Conservation (phyloP, 2,113 vertebrate species). For the Scatophagus argus region DNA sequence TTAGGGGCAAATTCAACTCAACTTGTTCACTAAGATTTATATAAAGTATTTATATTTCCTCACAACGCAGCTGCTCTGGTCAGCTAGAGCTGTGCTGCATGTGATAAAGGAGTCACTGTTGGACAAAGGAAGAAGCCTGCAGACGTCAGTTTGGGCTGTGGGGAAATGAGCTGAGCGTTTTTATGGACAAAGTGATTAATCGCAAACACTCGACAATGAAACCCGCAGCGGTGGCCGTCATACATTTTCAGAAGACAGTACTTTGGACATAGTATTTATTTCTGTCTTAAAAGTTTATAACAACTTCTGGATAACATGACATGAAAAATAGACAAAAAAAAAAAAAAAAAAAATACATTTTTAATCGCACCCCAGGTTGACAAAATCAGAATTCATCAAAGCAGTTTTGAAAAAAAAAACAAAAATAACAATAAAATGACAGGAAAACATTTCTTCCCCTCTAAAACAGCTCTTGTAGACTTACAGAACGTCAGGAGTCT, state of each 20-base stretch:
- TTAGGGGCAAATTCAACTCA: too few relatives aligned
- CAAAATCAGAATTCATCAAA: conserved; percentile 74
- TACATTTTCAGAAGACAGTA: conserved; percentile 32
- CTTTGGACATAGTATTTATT: conserved; percentile 84
- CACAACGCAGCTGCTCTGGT: too few relatives aligned
- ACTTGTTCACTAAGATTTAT: too few relatives aligned
- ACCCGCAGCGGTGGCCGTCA: neutral
- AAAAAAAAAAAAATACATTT: conserved; percentile 58
- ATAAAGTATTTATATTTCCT: too few relatives aligned
- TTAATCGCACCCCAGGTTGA: conserved; percentile 74
- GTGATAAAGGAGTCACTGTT: too few relatives aligned
- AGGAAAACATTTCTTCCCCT: conserved; percentile 53
- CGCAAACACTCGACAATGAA: too few relatives aligned
- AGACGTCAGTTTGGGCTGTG: too few relatives aligned
- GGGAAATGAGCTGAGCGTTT: too few relatives aligned
- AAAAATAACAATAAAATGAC: conserved; percentile 75
- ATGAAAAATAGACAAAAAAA: conserved; percentile 70
- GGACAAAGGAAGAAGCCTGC: too few relatives aligned
- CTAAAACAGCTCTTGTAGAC: conserved; percentile 50
- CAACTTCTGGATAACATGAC: conserved; percentile 86
- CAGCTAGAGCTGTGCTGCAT: too few relatives aligned
- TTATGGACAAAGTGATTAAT: too few relatives aligned
- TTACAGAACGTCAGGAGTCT: conserved; percentile 59
- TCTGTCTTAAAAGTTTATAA: conserved; percentile 84
- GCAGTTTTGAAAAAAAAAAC: conserved; percentile 69